Base-by-base conservation (phyloP, 2,797 vertebrate genomes). In the Sparidentex hasta region DNA sequence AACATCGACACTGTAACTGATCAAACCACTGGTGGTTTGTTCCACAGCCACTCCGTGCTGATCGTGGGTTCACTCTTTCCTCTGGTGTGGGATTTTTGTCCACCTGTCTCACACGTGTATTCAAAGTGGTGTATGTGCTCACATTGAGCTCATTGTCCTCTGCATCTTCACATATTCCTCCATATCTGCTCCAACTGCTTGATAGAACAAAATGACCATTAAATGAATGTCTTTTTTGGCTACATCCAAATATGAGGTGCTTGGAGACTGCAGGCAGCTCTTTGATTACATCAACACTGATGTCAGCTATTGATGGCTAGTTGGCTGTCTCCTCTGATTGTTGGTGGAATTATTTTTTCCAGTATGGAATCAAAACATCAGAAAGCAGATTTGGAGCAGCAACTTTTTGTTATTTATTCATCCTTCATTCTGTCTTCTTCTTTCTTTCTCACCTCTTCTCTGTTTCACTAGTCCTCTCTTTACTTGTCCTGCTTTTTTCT, bases 1-100 rank as follows among this genome's bases (percentile, higher is more conserved):
- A n/a, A 58, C 29, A 71, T 78, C 11, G 74, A 84, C 57, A 47
- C 74, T 74, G 90, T 89, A 90, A 92, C 27, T 23, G 27, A 55
- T 43, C 17, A 55, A 25, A 66, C 11, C 43, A 27, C 50, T 23
- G 55, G 71, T 64, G 54, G 21, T 7, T 3, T 25, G 44, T 29
- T 44, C 16, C 47, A 48, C 59, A 47, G 17, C 7, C 13, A 13
- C 59, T 56, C 5, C 25, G 55, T 27, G 23, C 11, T 5, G 11
- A 12, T 11, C 0, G 6, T 9, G 12, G 17, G 8, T 23, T 25
- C 27, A 18, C 21, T 48, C 13, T 54, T 11, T 70, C 4, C 59
- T 52, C 23, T 52, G n/a, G 5, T 55, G 8, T 18, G 48, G 21
- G 64, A 25, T 69, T 9, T 46, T 14, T 51, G 44, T 57, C 13